Evolutionary conservation across 2,113 vertebrate species (phyloP).

Genomic region (Fregata magnificens): DNA sequence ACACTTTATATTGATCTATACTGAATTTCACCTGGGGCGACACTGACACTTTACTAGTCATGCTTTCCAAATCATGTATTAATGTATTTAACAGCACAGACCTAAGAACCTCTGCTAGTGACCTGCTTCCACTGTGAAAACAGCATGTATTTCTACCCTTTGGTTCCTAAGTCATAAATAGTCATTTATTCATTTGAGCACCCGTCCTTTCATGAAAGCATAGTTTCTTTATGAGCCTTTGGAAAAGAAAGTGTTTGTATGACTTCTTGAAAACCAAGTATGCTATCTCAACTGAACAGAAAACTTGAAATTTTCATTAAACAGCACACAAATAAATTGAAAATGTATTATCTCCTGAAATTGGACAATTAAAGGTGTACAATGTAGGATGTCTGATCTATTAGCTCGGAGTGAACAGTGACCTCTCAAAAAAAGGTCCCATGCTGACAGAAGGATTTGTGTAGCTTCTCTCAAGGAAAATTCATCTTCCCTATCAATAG

Average conservation of each 20-base stretch:
- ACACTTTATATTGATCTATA: neutral
- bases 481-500: neutral
- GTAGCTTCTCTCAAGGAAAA: neutral
- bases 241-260: neutral
- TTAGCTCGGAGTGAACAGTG: neutral
- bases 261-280: neutral
- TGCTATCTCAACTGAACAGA: neutral
- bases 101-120: neutral
- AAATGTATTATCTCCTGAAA: neutral
- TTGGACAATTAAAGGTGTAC: neutral
- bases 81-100: neutral
- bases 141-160: neutral
- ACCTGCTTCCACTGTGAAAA: neutral
- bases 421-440: neutral
- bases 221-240: neutral
- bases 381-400: neutral
- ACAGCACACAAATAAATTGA: neutral
- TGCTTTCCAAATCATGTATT: neutral
- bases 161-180: neutral
- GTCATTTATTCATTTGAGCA: neutral
- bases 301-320: neutral
- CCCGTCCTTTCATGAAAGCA: neutral
- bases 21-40: neutral
- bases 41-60: neutral
- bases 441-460: neutral